Evolutionary conservation across 23 tunicate genomes (phyloP), one percentile per base, ranked within the genome.

Genomic region (Ascidia mentula): DNA sequence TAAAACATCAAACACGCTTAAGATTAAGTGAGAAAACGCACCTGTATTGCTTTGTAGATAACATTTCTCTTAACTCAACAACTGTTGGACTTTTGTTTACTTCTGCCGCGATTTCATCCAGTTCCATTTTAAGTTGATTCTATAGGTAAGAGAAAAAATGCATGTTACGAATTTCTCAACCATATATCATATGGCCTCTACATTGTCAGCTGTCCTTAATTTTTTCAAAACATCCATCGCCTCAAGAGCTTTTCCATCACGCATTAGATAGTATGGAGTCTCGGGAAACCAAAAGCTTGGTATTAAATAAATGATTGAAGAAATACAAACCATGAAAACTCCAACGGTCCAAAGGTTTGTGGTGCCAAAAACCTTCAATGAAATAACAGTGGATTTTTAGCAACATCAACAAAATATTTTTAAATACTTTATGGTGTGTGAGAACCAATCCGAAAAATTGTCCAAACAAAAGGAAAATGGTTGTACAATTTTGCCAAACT

Each of bases 221-320:
- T 71, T 71, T 9, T 18, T 6, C 6, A 71, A 12, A 22, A 35
- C 39, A 4, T 71, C 35, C 1, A 31, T 9, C 4, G 75, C 30
- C 30, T 71, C 35, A 3, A 28, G 36, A 2, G 18, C 1, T 9
- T 34, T 71, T 71, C 34, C 75, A 26, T 71, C 39, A 18, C 75
- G 30, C 2, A 71, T 71, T 31, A 71, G 75, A 71, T 71, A 71
- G 39, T 28, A 71, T 22, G 75, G 75, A 71, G 75, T 34, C 13
- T 71, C 75, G 9, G 75, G 75, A 34, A 71, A 71, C 75, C 75
- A 71, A 31, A 6, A 28, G 35, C 75, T 71, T 6, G 39, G 4
- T 34, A 71, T 18, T 22, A 71, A 31, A 31, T 71, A 71, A 71
- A 8, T 18, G 1, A 71, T 18, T 2, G 75, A 34, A 6, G 75